A percentile compares a stretch with the other conserved stretches of the same genome.
Evolutionary conservation across 2,888 invertebrate species (phyloP).

Genomic region (Bruchidius siliquastri): DNA sequence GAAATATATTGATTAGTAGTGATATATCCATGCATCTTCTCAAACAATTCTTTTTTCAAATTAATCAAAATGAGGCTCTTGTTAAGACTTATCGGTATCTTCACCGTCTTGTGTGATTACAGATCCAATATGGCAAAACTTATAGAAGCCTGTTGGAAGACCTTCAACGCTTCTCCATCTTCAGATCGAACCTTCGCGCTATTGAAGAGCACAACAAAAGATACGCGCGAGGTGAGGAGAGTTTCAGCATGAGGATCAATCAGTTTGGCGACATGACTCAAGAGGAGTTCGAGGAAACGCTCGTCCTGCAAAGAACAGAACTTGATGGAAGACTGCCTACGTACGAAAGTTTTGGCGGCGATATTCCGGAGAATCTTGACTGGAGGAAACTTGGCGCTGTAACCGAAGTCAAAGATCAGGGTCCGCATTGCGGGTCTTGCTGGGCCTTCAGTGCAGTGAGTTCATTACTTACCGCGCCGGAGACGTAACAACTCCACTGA

Average conservation of each 20-base stretch:
- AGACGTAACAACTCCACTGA: no score
- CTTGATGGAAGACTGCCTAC: background rate
- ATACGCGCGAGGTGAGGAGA: conserved; percentile 5
- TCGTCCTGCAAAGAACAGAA: background rate
- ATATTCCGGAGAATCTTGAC: conserved; percentile 37
- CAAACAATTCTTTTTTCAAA: no score
- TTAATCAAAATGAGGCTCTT: no score
- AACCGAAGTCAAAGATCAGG: conserved; percentile 53
- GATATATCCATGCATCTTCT: no score
- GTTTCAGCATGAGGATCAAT: conserved; percentile 15
- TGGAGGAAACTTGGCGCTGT: conserved; percentile 54
- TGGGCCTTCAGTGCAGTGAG: conserved; percentile 61
- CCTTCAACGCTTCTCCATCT: conserved; percentile 6
- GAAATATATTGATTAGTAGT: no score
- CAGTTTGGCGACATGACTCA: conserved; percentile 23
- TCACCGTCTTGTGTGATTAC: background rate
- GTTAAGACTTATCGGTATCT: no score
- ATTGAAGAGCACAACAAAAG: conserved; percentile 11
- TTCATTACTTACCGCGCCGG: no score
- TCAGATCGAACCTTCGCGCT: conserved; percentile 4
- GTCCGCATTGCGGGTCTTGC: conserved; percentile 59
- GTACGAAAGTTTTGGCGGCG: no score
- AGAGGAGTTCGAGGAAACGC: conserved; percentile 18
- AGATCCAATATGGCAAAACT: conserved; percentile 6
- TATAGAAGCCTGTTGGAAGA: conserved; percentile 10